Percentiles rank a stretch among this genome's conserved stretches.
Evolutionary conservation across 2,888 invertebrate genomes (phyloP).

Genomic region (Morpho helenor): DNA sequence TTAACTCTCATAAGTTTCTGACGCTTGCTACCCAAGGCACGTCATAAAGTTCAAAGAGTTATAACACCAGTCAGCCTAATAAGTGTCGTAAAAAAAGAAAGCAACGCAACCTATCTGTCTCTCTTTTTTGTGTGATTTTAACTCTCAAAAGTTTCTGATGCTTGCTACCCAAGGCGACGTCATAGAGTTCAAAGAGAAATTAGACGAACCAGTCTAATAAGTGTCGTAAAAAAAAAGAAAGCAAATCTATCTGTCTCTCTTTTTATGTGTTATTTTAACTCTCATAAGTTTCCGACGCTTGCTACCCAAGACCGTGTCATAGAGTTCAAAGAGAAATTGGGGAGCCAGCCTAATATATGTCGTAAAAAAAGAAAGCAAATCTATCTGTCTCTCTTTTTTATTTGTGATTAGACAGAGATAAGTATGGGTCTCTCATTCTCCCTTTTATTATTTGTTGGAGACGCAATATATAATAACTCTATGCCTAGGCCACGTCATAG

Average conservation of each 20-base stretch:
- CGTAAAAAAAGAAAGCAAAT: no score
- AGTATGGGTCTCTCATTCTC: no score
- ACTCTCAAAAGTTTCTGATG: conserved; percentile 68
- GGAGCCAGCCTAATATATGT: background rate
- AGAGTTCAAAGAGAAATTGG: background rate
- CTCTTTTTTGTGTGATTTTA: no score
- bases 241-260: no score
- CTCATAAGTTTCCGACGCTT: conserved; percentile 61
- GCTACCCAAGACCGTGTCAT: conserved; percentile 1
- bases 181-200: conserved; percentile 1
- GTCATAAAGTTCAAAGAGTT: background rate
- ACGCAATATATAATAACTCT: no score
- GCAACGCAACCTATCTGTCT: no score
- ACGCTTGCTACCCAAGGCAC: conserved; percentile 14
- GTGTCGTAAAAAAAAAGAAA: no score
- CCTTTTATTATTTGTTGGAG: no score
- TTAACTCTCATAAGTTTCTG: conserved; percentile 72
- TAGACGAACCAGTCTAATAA: background rate
- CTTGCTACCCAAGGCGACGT: conserved; percentile 3
- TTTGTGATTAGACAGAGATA: no score
- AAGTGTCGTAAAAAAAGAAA: no score
- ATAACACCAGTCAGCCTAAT: background rate
- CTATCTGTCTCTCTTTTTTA: no score
- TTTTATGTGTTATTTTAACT: conserved; percentile 35
- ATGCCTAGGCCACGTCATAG: no score